Evolutionary conservation across 2,113 vertebrate genomes (phyloP).

Genomic region (Typhlomys cinereus): DNA sequence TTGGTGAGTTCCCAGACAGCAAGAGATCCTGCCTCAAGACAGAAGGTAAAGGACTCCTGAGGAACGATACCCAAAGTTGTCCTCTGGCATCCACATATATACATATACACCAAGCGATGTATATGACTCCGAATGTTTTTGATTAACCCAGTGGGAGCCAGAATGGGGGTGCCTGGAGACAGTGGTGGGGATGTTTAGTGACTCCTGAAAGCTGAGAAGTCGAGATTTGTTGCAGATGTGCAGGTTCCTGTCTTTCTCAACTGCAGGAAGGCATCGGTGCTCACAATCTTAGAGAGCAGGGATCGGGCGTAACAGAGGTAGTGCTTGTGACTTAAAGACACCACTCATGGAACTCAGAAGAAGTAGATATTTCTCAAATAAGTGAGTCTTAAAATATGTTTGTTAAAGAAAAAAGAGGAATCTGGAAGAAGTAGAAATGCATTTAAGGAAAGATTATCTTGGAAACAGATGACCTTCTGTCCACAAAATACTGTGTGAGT

Average conservation of each 20-base stretch:
- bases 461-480: neutral
- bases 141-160: neutral
- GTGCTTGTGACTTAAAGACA: neutral
- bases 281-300: neutral
- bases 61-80: neutral
- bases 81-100: neutral
- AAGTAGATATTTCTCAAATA: neutral
- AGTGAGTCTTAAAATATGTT: neutral
- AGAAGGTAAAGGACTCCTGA: neutral
- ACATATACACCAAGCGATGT: neutral
- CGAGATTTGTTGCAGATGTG: neutral
- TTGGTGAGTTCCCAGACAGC: neutral
- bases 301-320: neutral
- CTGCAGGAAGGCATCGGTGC: neutral
- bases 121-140: neutral
- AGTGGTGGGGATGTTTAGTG: accelerated
- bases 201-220: neutral
- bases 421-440: neutral
- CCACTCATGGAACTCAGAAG: neutral
- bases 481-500: neutral
- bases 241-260: neutral
- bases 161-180: accelerated
- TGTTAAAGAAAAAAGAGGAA: neutral
- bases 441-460: neutral
- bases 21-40: neutral